Evolutionary conservation across 2,888 invertebrate genomes (phyloP), one percentile per base, ranked within the genome.

Genomic region (Agonopterix alstromeriana): DNA sequence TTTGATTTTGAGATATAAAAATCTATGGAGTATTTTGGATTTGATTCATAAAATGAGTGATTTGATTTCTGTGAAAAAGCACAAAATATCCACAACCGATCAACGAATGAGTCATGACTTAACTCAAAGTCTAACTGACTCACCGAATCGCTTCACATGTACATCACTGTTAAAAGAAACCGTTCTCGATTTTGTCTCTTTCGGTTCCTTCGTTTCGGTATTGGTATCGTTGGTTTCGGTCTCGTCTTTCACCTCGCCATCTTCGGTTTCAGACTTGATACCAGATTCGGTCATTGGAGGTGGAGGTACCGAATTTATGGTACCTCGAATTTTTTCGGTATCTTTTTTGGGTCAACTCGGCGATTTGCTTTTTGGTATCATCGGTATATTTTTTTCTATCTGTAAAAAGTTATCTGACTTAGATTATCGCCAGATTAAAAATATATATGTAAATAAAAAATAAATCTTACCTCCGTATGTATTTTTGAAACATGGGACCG

Each of bases 91-190:
- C 11, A 11, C 11, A 11, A 12, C 11, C 12, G 42, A 11, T 3
- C 0, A 38, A 38, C 38, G n/a, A 38, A 48, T 36, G 41, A 43
- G 44, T 14, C 43, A 27, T 38, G 38, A 38, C n/a, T 38, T 10
- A 38, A n/a, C 38, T 47, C 52, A 46, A 36, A 41, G 45, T 27
- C 27, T 27, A 27, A 46, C 56, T 50, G 65, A 86, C 93, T 92
- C 92, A 95, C 95, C 95, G 90, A 95, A 95, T 90, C 95, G 91
- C 87, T 96, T 96, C 77, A 96, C 94, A 90, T 95, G 95, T 72
- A 96, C 95, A 91, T 95, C 95, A 84, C 94, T 92, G 91, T 96
- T 95, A 91, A 96, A 96, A 80, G 95, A 96, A 70, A 96, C 96
- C 90, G 94, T 82, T 92, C 93, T 82, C 73, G 84, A 77, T 78